A percentile compares a stretch with the other conserved stretches of the same genome.
Conservation (phyloP, 2,113 vertebrate genomes). For the Xenopus tropicalis region DNA sequence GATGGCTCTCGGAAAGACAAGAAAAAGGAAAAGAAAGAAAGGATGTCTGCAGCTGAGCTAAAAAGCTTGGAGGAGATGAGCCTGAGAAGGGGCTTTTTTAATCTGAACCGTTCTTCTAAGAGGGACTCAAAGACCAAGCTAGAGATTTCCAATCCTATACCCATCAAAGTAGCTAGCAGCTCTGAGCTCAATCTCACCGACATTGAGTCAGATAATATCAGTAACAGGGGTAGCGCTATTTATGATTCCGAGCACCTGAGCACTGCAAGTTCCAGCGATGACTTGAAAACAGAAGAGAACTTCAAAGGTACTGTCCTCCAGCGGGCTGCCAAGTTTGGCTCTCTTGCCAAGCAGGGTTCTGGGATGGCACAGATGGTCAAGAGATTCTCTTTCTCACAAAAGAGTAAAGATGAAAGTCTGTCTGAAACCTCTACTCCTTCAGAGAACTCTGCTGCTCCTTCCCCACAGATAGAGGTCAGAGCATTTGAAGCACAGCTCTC, state of each 20-base stretch:
- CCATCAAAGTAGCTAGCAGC: slow-evolving; percentile 85
- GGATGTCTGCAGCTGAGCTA: slow-evolving; percentile 90
- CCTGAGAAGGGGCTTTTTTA: slow-evolving; percentile 86
- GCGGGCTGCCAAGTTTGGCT: slow-evolving; percentile 81
- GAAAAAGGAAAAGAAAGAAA: slow-evolving; percentile 91
- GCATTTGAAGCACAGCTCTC: slow-evolving; percentile 57
- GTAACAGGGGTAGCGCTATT: slow-evolving; percentile 69
- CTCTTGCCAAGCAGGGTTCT: slow-evolving; percentile 78
- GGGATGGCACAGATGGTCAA: slow-evolving; percentile 72
- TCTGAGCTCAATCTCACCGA: slow-evolving; percentile 78
- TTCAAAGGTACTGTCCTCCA: slow-evolving; percentile 82
- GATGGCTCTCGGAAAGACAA: slow-evolving; percentile 80
- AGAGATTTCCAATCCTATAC: slow-evolving; percentile 93
- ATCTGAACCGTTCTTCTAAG: slow-evolving; percentile 85
- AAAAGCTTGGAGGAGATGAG: slow-evolving; percentile 94
- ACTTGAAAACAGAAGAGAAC: slow-evolving; percentile 72
- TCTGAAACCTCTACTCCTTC: slow-evolving; percentile 75
- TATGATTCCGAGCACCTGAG: slow-evolving; percentile 71
- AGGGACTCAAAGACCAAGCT: slow-evolving; percentile 76
- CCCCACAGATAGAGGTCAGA: slow-evolving; percentile 69
- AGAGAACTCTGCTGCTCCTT: slow-evolving; percentile 69
- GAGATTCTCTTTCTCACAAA: slow-evolving; percentile 76
- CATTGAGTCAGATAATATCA: slow-evolving; percentile 67
- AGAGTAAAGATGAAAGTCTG: slow-evolving; percentile 72
- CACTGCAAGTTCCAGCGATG: slow-evolving; percentile 72